Percentiles rank a stretch among this genome's conserved stretches.
Conservation (phyloP, 2,797 vertebrate genomes). For the Limosa lapponica region DNA sequence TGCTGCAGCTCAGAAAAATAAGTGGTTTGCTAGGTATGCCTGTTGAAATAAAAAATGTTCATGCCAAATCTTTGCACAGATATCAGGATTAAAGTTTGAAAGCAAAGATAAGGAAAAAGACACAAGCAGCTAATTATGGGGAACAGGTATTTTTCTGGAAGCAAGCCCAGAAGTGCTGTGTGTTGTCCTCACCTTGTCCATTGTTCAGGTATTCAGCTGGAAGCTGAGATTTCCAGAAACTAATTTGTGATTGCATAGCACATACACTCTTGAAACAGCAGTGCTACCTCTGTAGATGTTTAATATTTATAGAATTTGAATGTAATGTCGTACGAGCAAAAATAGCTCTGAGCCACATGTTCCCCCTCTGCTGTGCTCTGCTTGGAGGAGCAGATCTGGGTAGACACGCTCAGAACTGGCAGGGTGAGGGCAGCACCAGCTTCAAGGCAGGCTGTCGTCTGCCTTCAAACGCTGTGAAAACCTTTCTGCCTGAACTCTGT, state of each 20-base stretch:
- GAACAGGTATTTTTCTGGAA: conserved; percentile 50
- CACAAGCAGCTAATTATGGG: background rate
- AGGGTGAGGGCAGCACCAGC: conserved; percentile 51
- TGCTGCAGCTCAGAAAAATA: conserved; percentile 13
- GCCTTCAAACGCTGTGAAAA: background rate
- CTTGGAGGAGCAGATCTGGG: conserved; percentile 14
- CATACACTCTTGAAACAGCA: conserved; percentile 34
- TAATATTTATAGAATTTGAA: conserved; percentile 58
- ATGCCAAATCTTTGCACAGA: background rate
- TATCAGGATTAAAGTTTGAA: background rate
- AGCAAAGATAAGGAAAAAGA: conserved; percentile 17
- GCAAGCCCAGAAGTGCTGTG: background rate
- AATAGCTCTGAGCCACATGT: conserved; percentile 62
- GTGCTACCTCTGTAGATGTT: conserved; percentile 38
- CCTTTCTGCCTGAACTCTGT: background rate
- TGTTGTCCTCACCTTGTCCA: conserved; percentile 34
- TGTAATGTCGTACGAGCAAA: conserved; percentile 54
- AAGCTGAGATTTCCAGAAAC: conserved; percentile 43
- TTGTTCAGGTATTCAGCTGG: conserved; percentile 37
- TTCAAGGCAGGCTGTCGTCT: conserved; percentile 26
- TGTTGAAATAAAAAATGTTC: conserved; percentile 22
- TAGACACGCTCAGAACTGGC: background rate
- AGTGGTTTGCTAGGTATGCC: background rate
- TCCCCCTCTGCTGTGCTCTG: conserved; percentile 7
- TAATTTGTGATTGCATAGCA: conserved; percentile 28